Conservation (phyloP, 2,888 invertebrate species). For the Nasonovia ribisnigri region DNA sequence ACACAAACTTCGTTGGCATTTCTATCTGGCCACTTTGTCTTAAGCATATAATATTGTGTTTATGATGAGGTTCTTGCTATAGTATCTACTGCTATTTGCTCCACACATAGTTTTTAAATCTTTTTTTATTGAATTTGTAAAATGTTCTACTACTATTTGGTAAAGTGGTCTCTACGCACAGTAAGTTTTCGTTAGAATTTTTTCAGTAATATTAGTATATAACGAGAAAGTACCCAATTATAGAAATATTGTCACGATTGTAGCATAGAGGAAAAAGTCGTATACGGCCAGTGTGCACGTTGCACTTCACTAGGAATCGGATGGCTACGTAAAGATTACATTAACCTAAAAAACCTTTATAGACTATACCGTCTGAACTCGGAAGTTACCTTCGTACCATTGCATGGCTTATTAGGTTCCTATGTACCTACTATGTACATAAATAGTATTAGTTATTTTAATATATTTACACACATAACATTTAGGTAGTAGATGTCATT, state of each 20-base stretch:
- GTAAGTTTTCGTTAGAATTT: background rate
- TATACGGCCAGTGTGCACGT: background rate
- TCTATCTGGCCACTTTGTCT: background rate
- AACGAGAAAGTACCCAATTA: background rate
- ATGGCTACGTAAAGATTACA: background rate
- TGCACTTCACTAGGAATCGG: background rate
- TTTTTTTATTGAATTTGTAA: background rate
- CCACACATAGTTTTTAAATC: too few species aligned
- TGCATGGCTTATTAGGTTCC: background rate
- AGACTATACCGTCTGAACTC: background rate
- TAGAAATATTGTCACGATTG: background rate
- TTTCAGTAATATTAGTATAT: too few species aligned
- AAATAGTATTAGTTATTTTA: background rate
- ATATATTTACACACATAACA: background rate
- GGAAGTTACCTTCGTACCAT: background rate
- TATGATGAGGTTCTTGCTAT: background rate
- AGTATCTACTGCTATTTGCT: background rate
- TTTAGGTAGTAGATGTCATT: background rate
- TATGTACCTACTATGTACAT: background rate
- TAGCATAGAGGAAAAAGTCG: background rate
- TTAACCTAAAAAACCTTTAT: background rate
- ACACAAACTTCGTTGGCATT: background rate
- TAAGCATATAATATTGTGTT: background rate
- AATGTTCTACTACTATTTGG: background rate
- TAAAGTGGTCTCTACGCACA: background rate